phyloP scores from a whole-genome alignment of 1,140 invertebrate species.

The Drosophila kohkoa region DNA sequence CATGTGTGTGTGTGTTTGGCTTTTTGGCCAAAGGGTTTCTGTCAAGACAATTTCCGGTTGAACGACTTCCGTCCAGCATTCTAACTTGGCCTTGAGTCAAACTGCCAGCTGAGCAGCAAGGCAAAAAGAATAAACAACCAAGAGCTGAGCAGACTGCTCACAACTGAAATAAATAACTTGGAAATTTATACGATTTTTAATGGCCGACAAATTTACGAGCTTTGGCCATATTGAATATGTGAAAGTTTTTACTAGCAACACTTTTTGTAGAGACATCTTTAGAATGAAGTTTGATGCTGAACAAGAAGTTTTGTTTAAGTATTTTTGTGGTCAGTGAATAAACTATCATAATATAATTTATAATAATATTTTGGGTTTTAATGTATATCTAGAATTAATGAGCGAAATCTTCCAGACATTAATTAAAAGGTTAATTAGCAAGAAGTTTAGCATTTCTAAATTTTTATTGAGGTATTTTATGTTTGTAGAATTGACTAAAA shows the following conservation, averaged over 20 bases:
- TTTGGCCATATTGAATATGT: slow-evolving; percentile 2
- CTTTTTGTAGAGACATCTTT: neutral
- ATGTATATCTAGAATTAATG: too few species aligned
- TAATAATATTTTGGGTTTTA: too few species aligned
- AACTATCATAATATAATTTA: too few species aligned
- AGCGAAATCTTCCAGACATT: too few species aligned
- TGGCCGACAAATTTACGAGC: neutral
- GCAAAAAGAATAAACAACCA: neutral
- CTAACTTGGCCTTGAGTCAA: slow-evolving; percentile 23
- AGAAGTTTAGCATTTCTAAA: too few species aligned
- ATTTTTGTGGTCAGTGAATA: too few species aligned
- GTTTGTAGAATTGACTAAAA: accelerated
- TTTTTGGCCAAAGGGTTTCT: slow-evolving; percentile 50
- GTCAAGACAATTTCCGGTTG: slow-evolving; percentile 65
- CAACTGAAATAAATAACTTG: slow-evolving; percentile 20
- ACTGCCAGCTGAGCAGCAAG: neutral
- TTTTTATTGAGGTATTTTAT: too few species aligned
- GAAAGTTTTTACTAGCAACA: neutral
- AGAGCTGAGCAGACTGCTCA: slow-evolving; percentile 7
- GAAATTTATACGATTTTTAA: neutral
- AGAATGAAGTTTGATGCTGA: neutral
- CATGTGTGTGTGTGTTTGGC: slow-evolving; percentile 2
- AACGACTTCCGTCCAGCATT: slow-evolving; percentile 31
- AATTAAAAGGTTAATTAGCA: too few species aligned
- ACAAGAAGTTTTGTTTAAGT: too few species aligned